Evolutionary conservation across 1,140 invertebrate species (phyloP).

Genomic region (Drosophila auraria): DNA sequence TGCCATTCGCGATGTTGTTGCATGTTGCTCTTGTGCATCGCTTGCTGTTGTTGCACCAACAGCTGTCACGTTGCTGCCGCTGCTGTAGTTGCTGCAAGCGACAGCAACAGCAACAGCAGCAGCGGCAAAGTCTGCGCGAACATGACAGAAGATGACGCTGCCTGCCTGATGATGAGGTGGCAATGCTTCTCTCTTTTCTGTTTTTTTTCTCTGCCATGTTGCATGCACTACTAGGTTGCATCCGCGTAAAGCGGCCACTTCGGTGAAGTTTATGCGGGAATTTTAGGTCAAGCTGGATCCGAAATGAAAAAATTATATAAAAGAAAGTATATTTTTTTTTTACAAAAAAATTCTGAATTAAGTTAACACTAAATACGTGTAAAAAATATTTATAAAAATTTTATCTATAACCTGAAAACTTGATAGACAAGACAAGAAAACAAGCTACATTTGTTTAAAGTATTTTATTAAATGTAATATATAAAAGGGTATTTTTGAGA

Average conservation of each 20-base stretch:
- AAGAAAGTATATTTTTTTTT: too few relatives aligned
- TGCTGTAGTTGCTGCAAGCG: conserved; percentile 28
- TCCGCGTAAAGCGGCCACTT: not conserved
- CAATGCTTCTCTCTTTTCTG: conserved; percentile 14
- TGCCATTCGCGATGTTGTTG: conserved; percentile 47
- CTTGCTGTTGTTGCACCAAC: conserved; percentile 49
- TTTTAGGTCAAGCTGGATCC: too few relatives aligned
- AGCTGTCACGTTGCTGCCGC: conserved; percentile 48
- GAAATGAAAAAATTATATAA: too few relatives aligned
- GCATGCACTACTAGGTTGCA: conserved; percentile 13
- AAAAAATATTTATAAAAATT: too few relatives aligned
- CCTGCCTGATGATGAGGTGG: conserved; percentile 53
- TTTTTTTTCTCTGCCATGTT: conserved; percentile 12
- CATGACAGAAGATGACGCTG: conserved; percentile 57
- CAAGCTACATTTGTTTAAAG: too few relatives aligned
- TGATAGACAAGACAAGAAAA: too few relatives aligned
- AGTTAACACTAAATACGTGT: too few relatives aligned
- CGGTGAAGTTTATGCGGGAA: conserved; percentile 21
- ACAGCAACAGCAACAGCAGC: conserved; percentile 20
- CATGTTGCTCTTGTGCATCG: conserved; percentile 52
- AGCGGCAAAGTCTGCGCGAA: conserved; percentile 56
- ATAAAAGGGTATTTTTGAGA: too few relatives aligned
- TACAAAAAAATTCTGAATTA: too few relatives aligned
- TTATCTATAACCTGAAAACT: too few relatives aligned
- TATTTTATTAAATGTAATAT: too few relatives aligned